Percentiles rank a stretch among this genome's conserved stretches.
Evolutionary conservation across 2,797 vertebrate species (phyloP).

Genomic region (Poecilia wingei): DNA sequence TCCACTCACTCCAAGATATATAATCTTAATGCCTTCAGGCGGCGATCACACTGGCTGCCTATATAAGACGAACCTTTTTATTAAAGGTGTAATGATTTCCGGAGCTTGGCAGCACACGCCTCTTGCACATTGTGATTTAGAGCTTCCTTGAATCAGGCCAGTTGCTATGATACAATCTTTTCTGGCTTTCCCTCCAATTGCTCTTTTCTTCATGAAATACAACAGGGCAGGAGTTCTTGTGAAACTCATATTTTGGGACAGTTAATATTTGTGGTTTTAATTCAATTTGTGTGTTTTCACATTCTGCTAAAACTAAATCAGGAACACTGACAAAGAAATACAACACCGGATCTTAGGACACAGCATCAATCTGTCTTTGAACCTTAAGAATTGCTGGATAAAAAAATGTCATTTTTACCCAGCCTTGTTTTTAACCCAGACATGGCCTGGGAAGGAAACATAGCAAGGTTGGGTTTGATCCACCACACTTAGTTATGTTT

Average conservation of each 20-base stretch:
- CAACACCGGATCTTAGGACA: neutral
- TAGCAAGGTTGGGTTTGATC: neutral
- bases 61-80: neutral
- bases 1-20: neutral
- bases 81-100: neutral
- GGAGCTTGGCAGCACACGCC: neutral
- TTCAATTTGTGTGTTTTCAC: neutral
- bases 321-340: neutral
- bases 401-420: neutral
- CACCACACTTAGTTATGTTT: neutral
- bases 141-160: constrained; percentile 5
- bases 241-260: neutral
- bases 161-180: constrained; percentile 9
- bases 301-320: neutral
- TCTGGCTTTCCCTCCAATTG: neutral
- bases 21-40: neutral
- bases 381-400: neutral
- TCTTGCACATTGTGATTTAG: neutral
- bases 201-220: neutral
- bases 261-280: neutral
- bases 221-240: neutral
- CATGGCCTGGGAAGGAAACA: neutral
- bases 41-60: neutral
- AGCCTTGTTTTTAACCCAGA: neutral
- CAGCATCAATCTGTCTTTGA: neutral